Evolutionary conservation across 2,888 invertebrate genomes (phyloP), one percentile per base, ranked within the genome.

Genomic region (Drosophila cracens): DNA sequence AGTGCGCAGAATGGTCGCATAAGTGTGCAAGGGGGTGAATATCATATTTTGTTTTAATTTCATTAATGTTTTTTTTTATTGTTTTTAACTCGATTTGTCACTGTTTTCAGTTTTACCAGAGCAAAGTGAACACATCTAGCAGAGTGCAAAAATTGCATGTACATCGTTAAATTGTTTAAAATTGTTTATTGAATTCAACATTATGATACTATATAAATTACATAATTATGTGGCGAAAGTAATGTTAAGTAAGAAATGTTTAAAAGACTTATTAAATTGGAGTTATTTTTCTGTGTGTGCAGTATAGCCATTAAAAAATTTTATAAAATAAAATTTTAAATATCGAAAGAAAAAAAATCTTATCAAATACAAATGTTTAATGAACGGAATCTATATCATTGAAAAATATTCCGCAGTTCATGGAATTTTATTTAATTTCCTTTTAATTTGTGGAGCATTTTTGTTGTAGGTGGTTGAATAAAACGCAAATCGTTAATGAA

Each of bases 71-170:
- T 34, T 29, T 33, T 18, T 61, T 29, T 18, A 29, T 25, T 38
- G 18, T 63, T 64, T 79, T 70, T 29, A 21, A 27, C 64, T 56
- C 46, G 31, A 76, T 70, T 76, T 71, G 72, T 57, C 65, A 80
- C 46, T 68, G 62, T 38, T 51, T 38, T 51, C 7, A 33, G n/a
- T 63, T 27, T 62, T 21, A 25, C 10, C 31, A n/a, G 27, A 52
- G 34, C 53, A 64, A 48, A 62, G 51, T 25, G 27, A 38, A 49
- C 27, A 51, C 21, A 16, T 21, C 51, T 46, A 58, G 40, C 48
- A 56, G 33, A 65, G 51, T 60, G 58, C 4, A 13, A 68, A 62
- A 10, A 78, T 67, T 46, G 56, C 68, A 78, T 62, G 49, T 40
- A 21, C 57, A 58, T 51, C 54, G 48, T 61, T 65, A 27, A 56